Percentiles rank a stretch among this genome's conserved stretches.
Conservation (phyloP, 2,113 vertebrate genomes). For the Jaculus jaculus region DNA sequence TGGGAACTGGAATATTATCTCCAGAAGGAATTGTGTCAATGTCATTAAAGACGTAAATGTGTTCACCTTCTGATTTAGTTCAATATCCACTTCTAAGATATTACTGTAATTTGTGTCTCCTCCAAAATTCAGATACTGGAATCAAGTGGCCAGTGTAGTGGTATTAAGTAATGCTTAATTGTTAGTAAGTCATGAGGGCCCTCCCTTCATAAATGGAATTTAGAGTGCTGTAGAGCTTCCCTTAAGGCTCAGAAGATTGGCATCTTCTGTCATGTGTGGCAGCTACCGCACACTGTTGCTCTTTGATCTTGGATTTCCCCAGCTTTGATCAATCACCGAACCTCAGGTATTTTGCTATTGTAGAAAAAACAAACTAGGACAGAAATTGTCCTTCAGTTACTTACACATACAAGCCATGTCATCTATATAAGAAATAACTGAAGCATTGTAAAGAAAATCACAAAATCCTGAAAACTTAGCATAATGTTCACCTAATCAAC, state of each 20-base stretch:
- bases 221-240: neutral
- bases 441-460: slow-evolving; percentile 20
- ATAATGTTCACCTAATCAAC: neutral
- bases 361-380: neutral
- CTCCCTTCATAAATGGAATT: neutral
- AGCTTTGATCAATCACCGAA: neutral
- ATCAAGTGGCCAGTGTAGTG: too few species aligned
- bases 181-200: neutral
- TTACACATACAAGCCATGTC: neutral
- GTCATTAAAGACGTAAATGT: neutral
- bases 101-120: neutral
- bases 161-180: neutral
- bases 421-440: neutral
- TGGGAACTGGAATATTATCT: neutral
- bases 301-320: neutral
- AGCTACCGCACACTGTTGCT: neutral
- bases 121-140: neutral
- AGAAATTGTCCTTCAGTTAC: neutral
- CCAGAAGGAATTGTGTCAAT: neutral
- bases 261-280: too few species aligned
- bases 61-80: neutral
- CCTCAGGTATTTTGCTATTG: neutral
- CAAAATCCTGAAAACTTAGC: neutral
- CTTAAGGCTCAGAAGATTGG: neutral
- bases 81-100: neutral